These are phyloP conservation scores for Drosophila sordidapex DNA, from an alignment of 2,888 invertebrate species.

Conservation along the genomic window DNA sequence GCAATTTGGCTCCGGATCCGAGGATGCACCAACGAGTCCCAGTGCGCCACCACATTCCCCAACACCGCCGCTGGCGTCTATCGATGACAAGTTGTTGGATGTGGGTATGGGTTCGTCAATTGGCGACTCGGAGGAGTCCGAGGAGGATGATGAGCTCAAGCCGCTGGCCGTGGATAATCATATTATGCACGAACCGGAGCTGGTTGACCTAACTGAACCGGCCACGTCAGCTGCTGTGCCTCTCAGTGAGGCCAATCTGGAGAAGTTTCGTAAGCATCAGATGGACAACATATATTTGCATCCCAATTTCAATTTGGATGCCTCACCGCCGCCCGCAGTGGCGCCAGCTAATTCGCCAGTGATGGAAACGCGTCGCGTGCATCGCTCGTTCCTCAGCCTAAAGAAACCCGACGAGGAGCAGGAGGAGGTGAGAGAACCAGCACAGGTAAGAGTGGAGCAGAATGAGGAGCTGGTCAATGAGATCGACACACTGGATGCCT, in stretches of 20 bases:
- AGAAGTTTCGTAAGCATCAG: conserved; percentile 81
- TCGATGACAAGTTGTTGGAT: conserved; percentile 76
- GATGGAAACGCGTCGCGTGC: conserved; percentile 70
- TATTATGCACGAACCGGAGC: conserved; percentile 77
- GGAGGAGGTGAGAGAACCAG: conserved; percentile 23
- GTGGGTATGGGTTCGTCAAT: conserved; percentile 82
- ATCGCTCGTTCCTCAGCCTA: conserved; percentile 78
- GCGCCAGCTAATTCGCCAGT: conserved; percentile 72
- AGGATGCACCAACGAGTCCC: conserved; percentile 54
- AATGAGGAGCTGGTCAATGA: conserved; percentile 68
- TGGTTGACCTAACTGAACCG: conserved; percentile 38
- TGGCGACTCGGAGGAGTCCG: conserved; percentile 82
- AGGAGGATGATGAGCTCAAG: conserved; percentile 84
- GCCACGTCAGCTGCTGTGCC: conserved; percentile 57
- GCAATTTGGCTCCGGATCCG: conserved; percentile 76
- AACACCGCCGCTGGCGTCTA: conserved; percentile 63
- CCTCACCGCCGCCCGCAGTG: conserved; percentile 74
- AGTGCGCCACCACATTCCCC: conserved; percentile 57
- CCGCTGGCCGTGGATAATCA: conserved; percentile 84
- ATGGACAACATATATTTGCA: conserved; percentile 82
- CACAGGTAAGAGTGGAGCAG: conserved; percentile 19
- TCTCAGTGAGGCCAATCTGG: conserved; percentile 82
- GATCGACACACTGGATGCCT: conserved; percentile 82
- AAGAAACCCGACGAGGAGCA: conserved; percentile 67
- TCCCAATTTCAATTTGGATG: conserved; percentile 77